phyloP scores from a whole-genome alignment of 1,140 invertebrate species.

The Sitodiplosis mosellana region DNA sequence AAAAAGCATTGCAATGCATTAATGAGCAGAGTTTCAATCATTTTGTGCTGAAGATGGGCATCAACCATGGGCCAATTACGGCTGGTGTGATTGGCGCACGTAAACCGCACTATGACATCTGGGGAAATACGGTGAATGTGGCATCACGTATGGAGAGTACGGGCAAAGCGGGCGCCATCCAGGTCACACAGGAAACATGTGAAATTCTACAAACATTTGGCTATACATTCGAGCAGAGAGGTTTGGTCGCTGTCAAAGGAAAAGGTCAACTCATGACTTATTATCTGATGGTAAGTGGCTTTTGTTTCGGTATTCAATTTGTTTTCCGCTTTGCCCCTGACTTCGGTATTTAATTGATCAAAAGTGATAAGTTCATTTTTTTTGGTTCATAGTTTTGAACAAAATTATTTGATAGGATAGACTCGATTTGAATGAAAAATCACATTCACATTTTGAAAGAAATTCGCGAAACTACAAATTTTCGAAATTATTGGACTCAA shows the following conservation, averaged over 20 bases:
- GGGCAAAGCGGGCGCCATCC: constrained; percentile 84
- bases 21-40: constrained; percentile 94
- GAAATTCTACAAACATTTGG: constrained; percentile 70
- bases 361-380: constrained; percentile 2
- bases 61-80: constrained; percentile 89
- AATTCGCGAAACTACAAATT: no score
- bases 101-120: constrained; percentile 93
- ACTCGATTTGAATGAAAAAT: no score
- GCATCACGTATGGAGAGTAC: constrained; percentile 93
- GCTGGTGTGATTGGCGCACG: constrained; percentile 86
- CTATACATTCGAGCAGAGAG: constrained; percentile 79
- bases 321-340: background rate
- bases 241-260: constrained; percentile 81
- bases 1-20: constrained; percentile 71
- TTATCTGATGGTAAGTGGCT: constrained; percentile 52
- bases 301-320: background rate
- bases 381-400: constrained; percentile 9
- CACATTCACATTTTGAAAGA: no score
- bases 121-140: constrained; percentile 87
- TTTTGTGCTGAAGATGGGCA: constrained; percentile 85
- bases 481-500: no score
- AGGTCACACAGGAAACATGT: constrained; percentile 86
- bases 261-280: constrained; percentile 92
- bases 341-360: no score
- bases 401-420: constrained; percentile 4